These are phyloP conservation scores for Hippoglossus stenolepis DNA, from an alignment of 2,113 vertebrate species.

Conservation along the genomic window DNA sequence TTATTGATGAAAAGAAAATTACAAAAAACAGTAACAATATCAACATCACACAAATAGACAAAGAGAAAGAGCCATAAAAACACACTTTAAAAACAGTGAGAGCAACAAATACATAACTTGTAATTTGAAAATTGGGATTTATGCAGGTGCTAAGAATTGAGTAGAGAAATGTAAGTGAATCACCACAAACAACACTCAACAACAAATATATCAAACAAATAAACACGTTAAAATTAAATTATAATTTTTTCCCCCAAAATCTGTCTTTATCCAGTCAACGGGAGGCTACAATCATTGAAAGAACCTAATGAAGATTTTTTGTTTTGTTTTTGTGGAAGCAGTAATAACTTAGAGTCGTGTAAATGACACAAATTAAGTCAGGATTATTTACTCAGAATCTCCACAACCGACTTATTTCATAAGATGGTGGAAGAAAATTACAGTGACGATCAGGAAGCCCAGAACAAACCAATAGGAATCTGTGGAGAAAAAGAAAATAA, in stretches of 20 bases:
- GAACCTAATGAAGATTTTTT: too few relatives aligned
- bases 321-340: neutral
- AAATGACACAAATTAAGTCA: neutral
- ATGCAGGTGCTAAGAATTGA: too few relatives aligned
- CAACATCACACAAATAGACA: too few relatives aligned
- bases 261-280: neutral
- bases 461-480: slow-evolving; percentile 76
- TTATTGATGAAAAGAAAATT: too few relatives aligned
- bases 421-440: slow-evolving; percentile 79
- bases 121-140: too few relatives aligned
- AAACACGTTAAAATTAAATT: neutral
- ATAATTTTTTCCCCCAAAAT: neutral
- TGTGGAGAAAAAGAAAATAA: slow-evolving; percentile 46
- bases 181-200: neutral
- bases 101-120: too few relatives aligned
- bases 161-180: neutral
- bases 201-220: slow-evolving; percentile 8
- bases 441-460: slow-evolving; percentile 74
- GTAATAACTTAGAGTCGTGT: too few relatives aligned
- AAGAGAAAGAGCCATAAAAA: too few relatives aligned
- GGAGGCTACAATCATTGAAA: too few relatives aligned
- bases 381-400: neutral
- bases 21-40: too few relatives aligned
- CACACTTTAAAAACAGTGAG: too few relatives aligned
- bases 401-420: slow-evolving; percentile 48